Conservation (phyloP, 2,797 vertebrate species). For the Arvicola amphibius region DNA sequence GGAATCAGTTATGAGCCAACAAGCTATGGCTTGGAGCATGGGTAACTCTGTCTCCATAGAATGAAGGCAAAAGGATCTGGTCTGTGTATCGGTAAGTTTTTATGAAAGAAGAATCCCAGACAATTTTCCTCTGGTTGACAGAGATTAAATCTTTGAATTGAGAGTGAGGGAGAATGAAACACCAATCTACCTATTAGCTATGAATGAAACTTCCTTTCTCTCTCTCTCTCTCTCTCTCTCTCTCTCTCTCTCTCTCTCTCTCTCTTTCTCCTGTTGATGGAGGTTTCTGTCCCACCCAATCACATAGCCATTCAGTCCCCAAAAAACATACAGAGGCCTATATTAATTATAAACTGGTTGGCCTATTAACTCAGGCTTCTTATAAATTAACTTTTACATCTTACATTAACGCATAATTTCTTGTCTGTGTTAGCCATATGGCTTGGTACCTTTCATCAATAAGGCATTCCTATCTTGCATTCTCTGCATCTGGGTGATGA, state of each 20-base stretch:
- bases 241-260: not conserved
- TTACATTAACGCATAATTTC: too few species aligned
- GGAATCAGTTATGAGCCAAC: not conserved
- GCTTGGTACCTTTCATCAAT: too few species aligned
- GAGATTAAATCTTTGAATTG: constrained; percentile 44
- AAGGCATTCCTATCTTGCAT: too few species aligned
- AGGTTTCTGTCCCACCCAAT: too few species aligned
- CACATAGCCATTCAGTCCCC: too few species aligned
- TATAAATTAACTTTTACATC: too few species aligned
- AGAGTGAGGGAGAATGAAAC: not conserved
- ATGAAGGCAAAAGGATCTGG: not conserved
- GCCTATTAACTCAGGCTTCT: too few species aligned
- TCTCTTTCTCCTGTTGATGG: not conserved
- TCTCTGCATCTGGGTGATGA: too few species aligned
- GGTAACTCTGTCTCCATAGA: not conserved
- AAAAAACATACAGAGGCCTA: too few species aligned
- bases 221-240: not conserved
- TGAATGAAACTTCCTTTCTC: constrained; percentile 7
- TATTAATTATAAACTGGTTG: too few species aligned
- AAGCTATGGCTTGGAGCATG: not conserved
- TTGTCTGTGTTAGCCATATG: too few species aligned
- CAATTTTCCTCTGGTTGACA: not conserved
- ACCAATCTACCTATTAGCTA: constrained; percentile 27
- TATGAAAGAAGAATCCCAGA: not conserved
- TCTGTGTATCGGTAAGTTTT: not conserved